Percentiles rank a stretch among this genome's conserved stretches.
Evolutionary conservation across 2,888 invertebrate genomes (phyloP).

Genomic region (Drosophila pegasa): DNA sequence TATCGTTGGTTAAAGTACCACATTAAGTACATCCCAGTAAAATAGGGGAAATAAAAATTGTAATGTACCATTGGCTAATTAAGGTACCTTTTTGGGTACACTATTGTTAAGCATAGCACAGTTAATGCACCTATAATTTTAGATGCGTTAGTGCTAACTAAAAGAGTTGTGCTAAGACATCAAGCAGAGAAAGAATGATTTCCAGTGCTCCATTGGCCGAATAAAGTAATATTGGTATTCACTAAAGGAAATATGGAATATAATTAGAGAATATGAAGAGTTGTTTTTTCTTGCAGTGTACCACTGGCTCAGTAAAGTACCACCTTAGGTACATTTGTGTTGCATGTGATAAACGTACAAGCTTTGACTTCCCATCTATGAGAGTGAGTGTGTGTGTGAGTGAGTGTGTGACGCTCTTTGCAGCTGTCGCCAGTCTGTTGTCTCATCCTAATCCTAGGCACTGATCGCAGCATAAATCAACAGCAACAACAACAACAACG

Average conservation of each 20-base stretch:
- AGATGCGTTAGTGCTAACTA: no score
- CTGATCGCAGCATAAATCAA: constrained; percentile 40
- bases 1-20: not conserved
- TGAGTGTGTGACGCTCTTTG: not conserved
- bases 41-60: no score
- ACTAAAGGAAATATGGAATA: no score
- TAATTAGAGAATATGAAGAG: not conserved
- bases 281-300: not conserved
- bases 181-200: not conserved
- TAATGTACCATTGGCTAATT: not conserved
- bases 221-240: not conserved
- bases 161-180: no score
- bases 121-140: no score
- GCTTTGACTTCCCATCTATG: not conserved
- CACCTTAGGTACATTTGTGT: constrained; percentile 6
- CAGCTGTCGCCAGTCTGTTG: constrained; percentile 7
- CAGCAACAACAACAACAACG: constrained; percentile 2
- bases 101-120: no score
- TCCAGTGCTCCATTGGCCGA: not conserved
- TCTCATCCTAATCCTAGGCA: constrained; percentile 39
- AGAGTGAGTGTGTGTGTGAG: not conserved
- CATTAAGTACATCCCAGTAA: no score
- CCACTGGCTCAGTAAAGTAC: constrained; percentile 2
- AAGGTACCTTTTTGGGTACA: not conserved
- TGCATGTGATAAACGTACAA: constrained; percentile 4